These are phyloP conservation scores for Clavelina lepadiformis DNA, from an alignment of 23 tunicate species.

Conservation along the genomic window DNA sequence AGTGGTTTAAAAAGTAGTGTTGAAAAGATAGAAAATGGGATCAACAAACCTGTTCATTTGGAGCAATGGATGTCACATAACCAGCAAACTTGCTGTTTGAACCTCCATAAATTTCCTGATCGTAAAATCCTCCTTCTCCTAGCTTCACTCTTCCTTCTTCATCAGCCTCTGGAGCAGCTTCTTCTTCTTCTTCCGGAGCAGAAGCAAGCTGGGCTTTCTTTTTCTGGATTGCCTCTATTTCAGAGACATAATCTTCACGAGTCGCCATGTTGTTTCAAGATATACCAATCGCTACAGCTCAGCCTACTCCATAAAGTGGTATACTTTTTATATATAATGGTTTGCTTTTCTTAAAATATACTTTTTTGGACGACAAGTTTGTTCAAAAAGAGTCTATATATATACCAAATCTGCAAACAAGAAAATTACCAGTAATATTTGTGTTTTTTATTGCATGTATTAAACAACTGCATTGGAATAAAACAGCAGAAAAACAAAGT, in stretches of 20 bases:
- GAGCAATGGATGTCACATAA: constrained; percentile 90
- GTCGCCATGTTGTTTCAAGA: constrained; percentile 58
- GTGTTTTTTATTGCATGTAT: too few relatives aligned
- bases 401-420: too few relatives aligned
- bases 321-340: too few relatives aligned
- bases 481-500: too few relatives aligned
- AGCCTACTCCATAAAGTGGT: too few relatives aligned
- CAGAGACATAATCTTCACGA: constrained; percentile 80
- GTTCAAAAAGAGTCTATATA: too few relatives aligned
- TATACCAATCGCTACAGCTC: neutral
- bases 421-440: too few relatives aligned
- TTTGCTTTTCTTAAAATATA: too few relatives aligned
- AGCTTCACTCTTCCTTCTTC: constrained; percentile 46
- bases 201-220: constrained; percentile 36
- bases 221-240: constrained; percentile 79
- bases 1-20: too few relatives aligned
- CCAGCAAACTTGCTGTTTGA: constrained; percentile 90
- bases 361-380: too few relatives aligned
- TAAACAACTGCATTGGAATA: too few relatives aligned
- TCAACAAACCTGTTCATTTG: constrained; percentile 92
- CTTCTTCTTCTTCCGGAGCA: constrained; percentile 26
- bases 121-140: constrained; percentile 87
- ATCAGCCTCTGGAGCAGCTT: constrained; percentile 12
- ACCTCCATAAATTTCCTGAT: constrained; percentile 94
- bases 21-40: too few relatives aligned